phyloP scores from a whole-genome alignment of 2,113 vertebrate species.

The Lophura nycthemera region DNA sequence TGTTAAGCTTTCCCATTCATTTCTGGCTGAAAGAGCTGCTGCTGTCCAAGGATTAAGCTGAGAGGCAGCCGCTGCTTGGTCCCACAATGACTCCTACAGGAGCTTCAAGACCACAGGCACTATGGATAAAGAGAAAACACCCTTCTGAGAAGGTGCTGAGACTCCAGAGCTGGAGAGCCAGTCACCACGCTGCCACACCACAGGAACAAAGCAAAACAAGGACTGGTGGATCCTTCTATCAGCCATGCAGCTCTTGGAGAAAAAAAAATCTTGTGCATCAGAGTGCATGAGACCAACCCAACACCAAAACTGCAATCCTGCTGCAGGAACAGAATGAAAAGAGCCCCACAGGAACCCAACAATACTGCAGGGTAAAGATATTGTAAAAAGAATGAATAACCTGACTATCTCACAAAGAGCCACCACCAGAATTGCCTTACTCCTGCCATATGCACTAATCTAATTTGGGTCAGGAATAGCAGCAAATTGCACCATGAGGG shows the following conservation, averaged over 20 bases:
- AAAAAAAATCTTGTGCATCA: rapidly evolving
- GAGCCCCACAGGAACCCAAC: rapidly evolving
- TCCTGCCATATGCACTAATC: rapidly evolving
- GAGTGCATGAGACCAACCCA: not conserved
- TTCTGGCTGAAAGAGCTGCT: not conserved
- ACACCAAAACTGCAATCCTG: rapidly evolving
- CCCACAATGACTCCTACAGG: not conserved
- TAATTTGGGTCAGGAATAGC: not conserved
- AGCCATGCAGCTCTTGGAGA: not conserved
- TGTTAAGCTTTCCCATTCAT: not conserved
- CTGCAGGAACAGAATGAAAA: rapidly evolving
- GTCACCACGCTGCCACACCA: rapidly evolving
- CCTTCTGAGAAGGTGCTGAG: rapidly evolving
- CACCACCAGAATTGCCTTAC: not conserved
- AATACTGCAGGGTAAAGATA: rapidly evolving
- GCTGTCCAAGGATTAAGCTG: not conserved
- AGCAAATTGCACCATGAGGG: not conserved
- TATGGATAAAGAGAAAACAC: not conserved
- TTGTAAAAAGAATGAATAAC: not conserved
- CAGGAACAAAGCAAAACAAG: not conserved
- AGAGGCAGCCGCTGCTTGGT: not conserved
- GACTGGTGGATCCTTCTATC: not conserved
- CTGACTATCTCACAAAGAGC: not conserved
- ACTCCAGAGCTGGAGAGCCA: rapidly evolving
- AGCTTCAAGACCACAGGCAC: not conserved